Conservation (phyloP, 2,888 invertebrate species). For the Drosophila meridiana region DNA sequence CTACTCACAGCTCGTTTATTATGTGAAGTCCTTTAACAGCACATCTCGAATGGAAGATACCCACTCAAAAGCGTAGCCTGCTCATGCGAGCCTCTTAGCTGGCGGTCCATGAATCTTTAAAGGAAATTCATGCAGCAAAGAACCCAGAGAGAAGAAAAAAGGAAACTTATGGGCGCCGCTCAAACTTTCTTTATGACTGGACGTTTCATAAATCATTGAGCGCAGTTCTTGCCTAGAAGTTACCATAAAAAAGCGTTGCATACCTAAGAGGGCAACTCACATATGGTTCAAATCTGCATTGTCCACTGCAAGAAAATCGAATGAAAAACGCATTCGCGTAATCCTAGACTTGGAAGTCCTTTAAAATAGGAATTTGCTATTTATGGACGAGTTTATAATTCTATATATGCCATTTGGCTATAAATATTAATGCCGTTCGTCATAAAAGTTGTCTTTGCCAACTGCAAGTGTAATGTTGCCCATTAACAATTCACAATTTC, state of each 20-base stretch:
- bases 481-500: conserved; percentile 12
- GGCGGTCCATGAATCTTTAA: conserved; percentile 1
- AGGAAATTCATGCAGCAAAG: not conserved
- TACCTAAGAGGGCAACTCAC: not conserved
- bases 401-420: not conserved
- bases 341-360: not conserved
- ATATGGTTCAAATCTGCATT: not conserved
- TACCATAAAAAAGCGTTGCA: not conserved
- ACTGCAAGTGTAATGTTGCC: not conserved
- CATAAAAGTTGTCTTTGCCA: not conserved
- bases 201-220: not conserved
- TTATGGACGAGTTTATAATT: not conserved
- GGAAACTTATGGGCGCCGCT: not conserved
- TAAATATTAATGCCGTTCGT: conserved; percentile 9
- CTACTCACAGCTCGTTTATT: not conserved
- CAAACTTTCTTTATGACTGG: not conserved
- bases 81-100: not conserved
- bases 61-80: not conserved
- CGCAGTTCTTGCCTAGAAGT: not conserved
- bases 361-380: not conserved
- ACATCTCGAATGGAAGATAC: not conserved
- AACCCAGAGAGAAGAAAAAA: not conserved
- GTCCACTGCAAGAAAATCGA: not conserved
- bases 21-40: not conserved
- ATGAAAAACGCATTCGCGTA: not conserved